phyloP scores from a whole-genome alignment of 1,140 invertebrate species.

The Belonocnema kinseyi region DNA sequence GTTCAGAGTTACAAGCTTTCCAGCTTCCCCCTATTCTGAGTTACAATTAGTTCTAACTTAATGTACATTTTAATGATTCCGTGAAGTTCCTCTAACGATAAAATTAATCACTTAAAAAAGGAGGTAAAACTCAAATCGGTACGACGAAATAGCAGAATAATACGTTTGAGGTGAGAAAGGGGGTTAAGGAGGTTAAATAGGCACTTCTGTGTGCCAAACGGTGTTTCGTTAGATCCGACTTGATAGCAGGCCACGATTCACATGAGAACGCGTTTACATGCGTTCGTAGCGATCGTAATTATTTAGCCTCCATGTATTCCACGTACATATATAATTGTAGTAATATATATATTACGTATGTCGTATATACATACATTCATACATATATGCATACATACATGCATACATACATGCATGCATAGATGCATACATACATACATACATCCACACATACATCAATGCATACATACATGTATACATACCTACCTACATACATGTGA shows the following conservation, averaged over 20 bases:
- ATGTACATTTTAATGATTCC: constrained; percentile 5
- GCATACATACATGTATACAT: no score
- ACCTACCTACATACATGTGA: no score
- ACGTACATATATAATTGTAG: background rate
- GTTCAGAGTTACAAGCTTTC: background rate
- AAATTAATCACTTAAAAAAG: constrained; percentile 1
- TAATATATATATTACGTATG: background rate
- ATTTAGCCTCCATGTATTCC: constrained; percentile 8
- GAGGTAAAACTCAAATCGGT: background rate
- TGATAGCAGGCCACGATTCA: constrained; percentile 21
- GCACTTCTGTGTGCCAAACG: constrained; percentile 29
- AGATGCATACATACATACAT: no score
- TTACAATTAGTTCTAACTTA: constrained; percentile 16
- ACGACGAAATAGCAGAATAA: constrained; percentile 1
- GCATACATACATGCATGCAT: no score
- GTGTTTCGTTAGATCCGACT: constrained; percentile 20
- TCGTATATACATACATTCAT: no score
- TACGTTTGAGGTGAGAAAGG: constrained; percentile 13
- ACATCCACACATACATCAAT: no score
- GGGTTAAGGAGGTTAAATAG: constrained; percentile 19
- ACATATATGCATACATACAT: no score
- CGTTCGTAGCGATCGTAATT: constrained; percentile 2
- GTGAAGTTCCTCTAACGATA: background rate
- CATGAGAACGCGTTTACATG: constrained; percentile 22
- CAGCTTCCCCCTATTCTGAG: background rate